These are phyloP conservation scores for Cyphomyrus discorhynchus DNA, from an alignment of 2,113 vertebrate genomes.

Conservation along the genomic window DNA sequence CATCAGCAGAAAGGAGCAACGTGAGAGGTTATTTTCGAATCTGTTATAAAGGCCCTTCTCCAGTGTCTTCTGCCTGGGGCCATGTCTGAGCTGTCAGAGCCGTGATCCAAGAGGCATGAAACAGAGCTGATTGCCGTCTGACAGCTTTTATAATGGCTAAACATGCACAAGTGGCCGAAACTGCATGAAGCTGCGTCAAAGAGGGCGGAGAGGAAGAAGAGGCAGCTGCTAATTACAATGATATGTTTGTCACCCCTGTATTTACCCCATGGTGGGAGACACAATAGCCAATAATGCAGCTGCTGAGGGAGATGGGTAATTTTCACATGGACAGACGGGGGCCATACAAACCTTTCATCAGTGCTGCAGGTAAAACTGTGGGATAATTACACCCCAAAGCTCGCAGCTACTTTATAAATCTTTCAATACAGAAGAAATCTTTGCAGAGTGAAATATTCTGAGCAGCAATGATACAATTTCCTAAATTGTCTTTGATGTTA, in stretches of 20 bases:
- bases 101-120: conserved; percentile 39
- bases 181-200: conserved; percentile 26
- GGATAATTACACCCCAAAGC: conserved; percentile 37
- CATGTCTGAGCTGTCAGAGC: conserved; percentile 24
- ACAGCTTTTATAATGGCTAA: conserved; percentile 46
- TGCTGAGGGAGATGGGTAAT: conserved; percentile 34
- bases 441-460: neutral
- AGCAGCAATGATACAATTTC: neutral
- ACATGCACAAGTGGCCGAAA: conserved; percentile 33
- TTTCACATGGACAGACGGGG: conserved; percentile 21
- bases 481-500: neutral
- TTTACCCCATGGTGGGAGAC: conserved; percentile 37
- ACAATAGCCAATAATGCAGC: conserved; percentile 46
- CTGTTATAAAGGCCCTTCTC: conserved; percentile 2
- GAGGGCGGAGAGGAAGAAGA: conserved; percentile 25
- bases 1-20: neutral
- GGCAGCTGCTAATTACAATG: conserved; percentile 45
- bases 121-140: conserved; percentile 34
- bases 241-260: conserved; percentile 36
- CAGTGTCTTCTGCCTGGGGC: conserved; percentile 12
- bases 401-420: neutral
- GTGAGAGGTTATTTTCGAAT: neutral
- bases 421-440: neutral
- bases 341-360: conserved; percentile 35
- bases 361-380: conserved; percentile 22